Evolutionary conservation across 2,888 invertebrate genomes (phyloP).

Genomic region (Thecocarcelia acutangulata): DNA sequence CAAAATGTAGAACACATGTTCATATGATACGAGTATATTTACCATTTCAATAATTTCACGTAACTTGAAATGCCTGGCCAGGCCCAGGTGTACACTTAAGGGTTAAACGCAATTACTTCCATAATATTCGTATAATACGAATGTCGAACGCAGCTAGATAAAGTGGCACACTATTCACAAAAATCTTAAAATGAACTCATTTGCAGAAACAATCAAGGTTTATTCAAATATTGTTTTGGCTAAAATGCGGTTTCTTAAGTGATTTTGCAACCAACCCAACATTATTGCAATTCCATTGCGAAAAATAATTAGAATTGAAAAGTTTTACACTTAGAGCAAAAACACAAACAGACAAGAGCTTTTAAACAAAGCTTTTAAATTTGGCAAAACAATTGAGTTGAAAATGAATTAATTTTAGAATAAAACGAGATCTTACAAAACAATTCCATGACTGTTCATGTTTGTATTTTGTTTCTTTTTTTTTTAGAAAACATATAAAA

Average conservation of each 20-base stretch:
- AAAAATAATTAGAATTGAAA: slow-evolving; percentile 24
- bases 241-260: slow-evolving; percentile 15
- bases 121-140: too few relatives aligned
- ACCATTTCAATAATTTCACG: too few relatives aligned
- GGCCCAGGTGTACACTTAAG: too few relatives aligned
- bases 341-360: slow-evolving; percentile 33
- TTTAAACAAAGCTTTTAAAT: slow-evolving; percentile 47
- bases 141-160: background rate
- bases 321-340: background rate
- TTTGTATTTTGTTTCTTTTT: background rate
- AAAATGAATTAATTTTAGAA: slow-evolving; percentile 13
- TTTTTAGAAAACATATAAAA: slow-evolving; percentile 3
- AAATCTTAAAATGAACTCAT: background rate
- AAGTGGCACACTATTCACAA: background rate
- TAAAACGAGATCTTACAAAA: background rate
- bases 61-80: too few relatives aligned
- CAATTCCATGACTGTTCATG: slow-evolving; percentile 2
- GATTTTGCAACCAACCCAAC: slow-evolving; percentile 29
- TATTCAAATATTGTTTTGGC: slow-evolving; percentile 24
- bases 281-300: slow-evolving; percentile 31
- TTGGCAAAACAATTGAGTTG: slow-evolving; percentile 4
- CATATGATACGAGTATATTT: too few relatives aligned
- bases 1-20: too few relatives aligned
- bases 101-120: too few relatives aligned
- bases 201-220: slow-evolving; percentile 24